Base-by-base conservation (phyloP, 2,113 vertebrate genomes). In the Strix uralensis region DNA sequence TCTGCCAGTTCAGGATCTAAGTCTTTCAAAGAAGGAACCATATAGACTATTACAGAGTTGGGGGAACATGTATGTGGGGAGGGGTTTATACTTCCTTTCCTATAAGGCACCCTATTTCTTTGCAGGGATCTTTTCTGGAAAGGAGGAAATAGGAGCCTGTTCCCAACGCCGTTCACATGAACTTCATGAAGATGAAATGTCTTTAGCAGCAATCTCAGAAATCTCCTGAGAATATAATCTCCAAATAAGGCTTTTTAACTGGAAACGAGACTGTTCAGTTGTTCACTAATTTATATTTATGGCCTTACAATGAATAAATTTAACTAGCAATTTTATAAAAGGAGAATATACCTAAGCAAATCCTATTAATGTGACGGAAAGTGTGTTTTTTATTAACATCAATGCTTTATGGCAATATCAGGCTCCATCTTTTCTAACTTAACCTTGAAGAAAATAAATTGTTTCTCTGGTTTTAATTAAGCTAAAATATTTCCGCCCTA, bases 201-300 rank as follows among this genome's bases (percentile, higher is more conserved):
- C 74, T 93, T 85, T 82, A 93, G n/a, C 44, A 94, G 65, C 29
- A 73, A 19, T 65, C 34, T 80, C n/a, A 65, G 44, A 78, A 92
- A 80, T 69, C 79, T 95, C 74, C 85, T 5, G 18, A 79, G 82
- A 62, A 88, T 44, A 72, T 65, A 67, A 93, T 82, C 66, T 85
- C 65, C 40, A 93, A 79, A 85, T 80, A 74, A 90, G 52, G 36
- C 30, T 65, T 94, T 88, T 57, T 51, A 85, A 79, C 38, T 55
- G 38, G 30, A 85, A 95, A 74, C 63, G 44, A 75, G 40, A 82
- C 52, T 80, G 18, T 90, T 93, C 78, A 66, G 22, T 90, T 95
- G 32, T 71, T 94, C 58, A 52, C 44, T 75, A 74, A 90, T 93
- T 90, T 82, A n/a, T 85, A 90, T 85, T 87, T 93, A 90, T 72